Conservation (phyloP, 2,888 invertebrate genomes). For the Gasteruption jaculator region DNA sequence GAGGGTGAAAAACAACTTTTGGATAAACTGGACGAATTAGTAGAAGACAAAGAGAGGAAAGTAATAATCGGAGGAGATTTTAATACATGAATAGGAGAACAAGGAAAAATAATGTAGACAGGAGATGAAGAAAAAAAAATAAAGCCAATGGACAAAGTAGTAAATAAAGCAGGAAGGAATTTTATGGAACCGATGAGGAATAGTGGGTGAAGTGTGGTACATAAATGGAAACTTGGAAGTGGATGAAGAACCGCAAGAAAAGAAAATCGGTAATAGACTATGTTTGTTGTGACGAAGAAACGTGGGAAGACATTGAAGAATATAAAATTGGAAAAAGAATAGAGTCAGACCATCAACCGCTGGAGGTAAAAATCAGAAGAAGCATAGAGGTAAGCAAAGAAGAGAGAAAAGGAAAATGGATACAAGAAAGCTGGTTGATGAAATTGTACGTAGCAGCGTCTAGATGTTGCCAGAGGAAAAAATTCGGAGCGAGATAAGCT, state of each 20-base stretch:
- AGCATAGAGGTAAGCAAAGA: neutral
- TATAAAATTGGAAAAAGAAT: conserved; percentile 10
- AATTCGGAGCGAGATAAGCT: no score
- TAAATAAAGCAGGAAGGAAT: conserved; percentile 12
- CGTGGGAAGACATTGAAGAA: conserved; percentile 4
- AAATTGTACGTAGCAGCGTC: no score
- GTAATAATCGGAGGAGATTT: conserved; percentile 18
- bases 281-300: conserved; percentile 3
- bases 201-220: no score
- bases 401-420: neutral
- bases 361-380: neutral
- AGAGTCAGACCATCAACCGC: conserved; percentile 16
- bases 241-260: conserved; percentile 5
- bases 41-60: neutral
- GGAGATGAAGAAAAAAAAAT: conserved; percentile 2
- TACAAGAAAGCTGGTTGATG: no score
- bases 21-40: conserved; percentile 1
- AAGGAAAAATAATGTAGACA: conserved; percentile 10
- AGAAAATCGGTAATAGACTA: conserved; percentile 18
- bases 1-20: neutral
- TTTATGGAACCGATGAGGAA: conserved; percentile 16
- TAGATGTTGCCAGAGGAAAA: no score
- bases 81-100: conserved; percentile 14
- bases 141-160: conserved; percentile 8
- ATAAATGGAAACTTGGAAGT: conserved; percentile 17